A percentile compares a stretch with the other conserved stretches of the same genome.
Conservation (phyloP, 2,113 vertebrate genomes). For the Gymnarchus niloticus region DNA sequence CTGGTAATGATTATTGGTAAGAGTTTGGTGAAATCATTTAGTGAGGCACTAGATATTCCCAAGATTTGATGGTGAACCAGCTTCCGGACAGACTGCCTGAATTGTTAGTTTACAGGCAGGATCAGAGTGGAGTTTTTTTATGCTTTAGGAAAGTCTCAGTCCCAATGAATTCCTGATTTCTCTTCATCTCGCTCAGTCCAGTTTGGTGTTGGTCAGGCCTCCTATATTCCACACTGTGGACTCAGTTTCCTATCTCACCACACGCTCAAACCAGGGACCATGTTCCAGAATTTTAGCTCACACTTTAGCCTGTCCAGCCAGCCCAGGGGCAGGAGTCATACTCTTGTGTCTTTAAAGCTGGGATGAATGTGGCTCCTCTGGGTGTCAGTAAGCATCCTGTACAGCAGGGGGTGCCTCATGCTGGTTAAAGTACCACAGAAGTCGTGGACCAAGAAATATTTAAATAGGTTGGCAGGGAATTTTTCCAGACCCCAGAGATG, state of each 20-base stretch:
- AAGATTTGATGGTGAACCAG: not conserved
- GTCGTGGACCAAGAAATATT: too few species aligned
- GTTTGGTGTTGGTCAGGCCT: slow-evolving; percentile 46
- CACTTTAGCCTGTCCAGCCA: slow-evolving; percentile 67
- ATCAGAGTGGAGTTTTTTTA: slow-evolving; percentile 50
- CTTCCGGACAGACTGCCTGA: not conserved
- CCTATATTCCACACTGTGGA: not conserved
- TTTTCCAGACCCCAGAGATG: too few species aligned
- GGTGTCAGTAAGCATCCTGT: slow-evolving; percentile 62
- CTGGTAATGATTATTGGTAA: not conserved
- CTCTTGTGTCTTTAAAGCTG: slow-evolving; percentile 55
- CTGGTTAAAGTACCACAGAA: slow-evolving; percentile 48
- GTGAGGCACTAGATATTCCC: too few species aligned
- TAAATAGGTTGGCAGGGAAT: slow-evolving; percentile 58
- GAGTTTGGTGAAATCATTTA: not conserved
- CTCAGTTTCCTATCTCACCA: too few species aligned
- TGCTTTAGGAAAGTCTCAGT: slow-evolving; percentile 47
- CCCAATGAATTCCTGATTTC: slow-evolving; percentile 67
- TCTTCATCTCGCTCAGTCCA: slow-evolving; percentile 58
- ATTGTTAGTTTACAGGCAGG: slow-evolving; percentile 21
- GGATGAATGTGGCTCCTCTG: slow-evolving; percentile 65
- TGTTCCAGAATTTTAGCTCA: too few species aligned
- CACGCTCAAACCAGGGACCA: too few species aligned
- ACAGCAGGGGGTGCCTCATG: slow-evolving; percentile 48
- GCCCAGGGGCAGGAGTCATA: slow-evolving; percentile 65